Conservation (phyloP, 92 coral and sea anemone species). For the Epizoanthus fatuus region DNA sequence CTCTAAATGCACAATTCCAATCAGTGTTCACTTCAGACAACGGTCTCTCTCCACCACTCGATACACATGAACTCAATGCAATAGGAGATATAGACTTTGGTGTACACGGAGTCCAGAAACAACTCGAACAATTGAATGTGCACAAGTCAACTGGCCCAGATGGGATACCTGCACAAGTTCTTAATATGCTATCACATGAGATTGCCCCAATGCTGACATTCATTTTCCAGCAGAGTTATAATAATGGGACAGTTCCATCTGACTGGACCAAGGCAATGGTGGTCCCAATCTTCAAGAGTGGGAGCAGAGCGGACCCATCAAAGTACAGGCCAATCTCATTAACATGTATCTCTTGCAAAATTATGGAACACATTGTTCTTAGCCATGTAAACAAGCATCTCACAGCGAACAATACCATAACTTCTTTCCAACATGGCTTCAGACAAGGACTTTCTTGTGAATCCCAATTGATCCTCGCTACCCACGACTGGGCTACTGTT, state of each 20-base stretch:
- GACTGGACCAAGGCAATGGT: constrained; percentile 67
- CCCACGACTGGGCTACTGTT: not conserved
- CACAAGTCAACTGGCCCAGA: constrained; percentile 53
- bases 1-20: constrained; percentile 9
- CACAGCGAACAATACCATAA: constrained; percentile 33
- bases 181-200: constrained; percentile 16
- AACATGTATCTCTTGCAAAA: constrained; percentile 43
- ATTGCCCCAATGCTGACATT: constrained; percentile 50
- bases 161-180: constrained; percentile 47
- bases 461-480: no score
- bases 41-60: constrained; percentile 8
- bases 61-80: constrained; percentile 8
- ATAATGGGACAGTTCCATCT: constrained; percentile 43
- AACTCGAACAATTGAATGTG: constrained; percentile 29
- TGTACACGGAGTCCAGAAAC: constrained; percentile 15
- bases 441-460: no score
- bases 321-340: constrained; percentile 67
- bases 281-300: constrained; percentile 43
- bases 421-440: constrained; percentile 26
- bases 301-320: constrained; percentile 47
- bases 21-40: constrained; percentile 17
- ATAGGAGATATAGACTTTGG: constrained; percentile 3
- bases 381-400: no score
- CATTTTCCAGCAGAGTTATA: constrained; percentile 50
- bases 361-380: no score